Conservation (phyloP, 2,113 vertebrate species). For the Chloropsis cyanopogon region DNA sequence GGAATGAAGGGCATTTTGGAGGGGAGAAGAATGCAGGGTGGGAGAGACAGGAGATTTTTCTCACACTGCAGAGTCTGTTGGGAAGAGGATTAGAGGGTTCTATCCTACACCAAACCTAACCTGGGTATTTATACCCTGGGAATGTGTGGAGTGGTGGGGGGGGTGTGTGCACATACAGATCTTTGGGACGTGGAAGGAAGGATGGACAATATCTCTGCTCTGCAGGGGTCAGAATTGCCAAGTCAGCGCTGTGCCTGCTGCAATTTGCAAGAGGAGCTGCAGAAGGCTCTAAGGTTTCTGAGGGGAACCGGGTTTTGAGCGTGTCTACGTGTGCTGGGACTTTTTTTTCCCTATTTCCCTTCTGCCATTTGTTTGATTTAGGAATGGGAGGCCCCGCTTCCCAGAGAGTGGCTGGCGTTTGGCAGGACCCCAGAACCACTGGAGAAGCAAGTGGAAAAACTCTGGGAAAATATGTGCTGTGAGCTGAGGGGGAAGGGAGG, state of each 20-base stretch:
- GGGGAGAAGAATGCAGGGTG: neutral
- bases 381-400: conserved; percentile 51
- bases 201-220: neutral
- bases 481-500: conserved; percentile 23
- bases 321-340: neutral
- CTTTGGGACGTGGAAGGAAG: neutral
- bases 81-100: neutral
- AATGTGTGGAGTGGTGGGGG: accelerated
- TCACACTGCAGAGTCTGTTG: neutral
- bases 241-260: conserved; percentile 49
- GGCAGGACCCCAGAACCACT: conserved; percentile 58
- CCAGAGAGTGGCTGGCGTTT: conserved; percentile 55
- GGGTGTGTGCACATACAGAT: accelerated
- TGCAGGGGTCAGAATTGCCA: neutral
- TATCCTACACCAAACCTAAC: neutral
- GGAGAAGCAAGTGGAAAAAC: conserved; percentile 63
- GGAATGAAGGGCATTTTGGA: neutral
- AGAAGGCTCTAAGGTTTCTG: conserved; percentile 16
- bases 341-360: neutral
- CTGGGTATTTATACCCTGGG: neutral
- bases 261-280: conserved; percentile 3
- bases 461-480: conserved; percentile 61
- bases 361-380: conserved; percentile 59
- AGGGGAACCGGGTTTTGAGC: neutral
- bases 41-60: neutral